Percentiles rank a stretch among this genome's conserved stretches.
These are phyloP conservation scores for Erythrocercus mccallii DNA, from an alignment of 2,113 vertebrate species.

Conservation along the genomic window DNA sequence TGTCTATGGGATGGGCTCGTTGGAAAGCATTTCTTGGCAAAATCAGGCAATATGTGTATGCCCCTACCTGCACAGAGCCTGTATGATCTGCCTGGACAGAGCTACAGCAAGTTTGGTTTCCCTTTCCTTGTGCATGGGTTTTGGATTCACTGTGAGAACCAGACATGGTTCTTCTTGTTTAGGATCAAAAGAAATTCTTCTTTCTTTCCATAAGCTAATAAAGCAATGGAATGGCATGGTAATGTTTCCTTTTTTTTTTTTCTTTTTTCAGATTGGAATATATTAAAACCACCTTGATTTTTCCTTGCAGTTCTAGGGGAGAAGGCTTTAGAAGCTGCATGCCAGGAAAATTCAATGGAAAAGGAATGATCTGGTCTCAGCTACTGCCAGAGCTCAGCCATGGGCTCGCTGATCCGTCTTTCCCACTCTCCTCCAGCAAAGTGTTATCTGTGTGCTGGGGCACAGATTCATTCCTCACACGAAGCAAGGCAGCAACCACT, in stretches of 20 bases:
- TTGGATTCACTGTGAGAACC: background rate
- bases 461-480: background rate
- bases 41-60: background rate
- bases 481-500: background rate
- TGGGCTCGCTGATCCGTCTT: background rate
- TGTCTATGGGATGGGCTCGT: rapidly evolving
- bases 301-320: background rate
- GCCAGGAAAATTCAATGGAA: constrained; percentile 10
- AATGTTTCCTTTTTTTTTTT: background rate
- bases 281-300: background rate
- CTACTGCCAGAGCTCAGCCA: background rate
- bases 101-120: background rate
- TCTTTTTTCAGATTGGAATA: background rate
- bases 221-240: background rate
- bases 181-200: constrained; percentile 4
- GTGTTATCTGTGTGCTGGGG: background rate
- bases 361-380: constrained; percentile 14
- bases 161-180: background rate
- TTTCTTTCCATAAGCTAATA: background rate
- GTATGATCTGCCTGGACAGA: background rate
- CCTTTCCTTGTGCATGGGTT: background rate
- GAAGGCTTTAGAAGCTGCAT: background rate
- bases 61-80: background rate
- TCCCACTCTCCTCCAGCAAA: background rate
- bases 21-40: background rate